These are phyloP conservation scores for Dasysyrphus tricinctus DNA, from an alignment of 2,888 invertebrate genomes.

Conservation along the genomic window DNA sequence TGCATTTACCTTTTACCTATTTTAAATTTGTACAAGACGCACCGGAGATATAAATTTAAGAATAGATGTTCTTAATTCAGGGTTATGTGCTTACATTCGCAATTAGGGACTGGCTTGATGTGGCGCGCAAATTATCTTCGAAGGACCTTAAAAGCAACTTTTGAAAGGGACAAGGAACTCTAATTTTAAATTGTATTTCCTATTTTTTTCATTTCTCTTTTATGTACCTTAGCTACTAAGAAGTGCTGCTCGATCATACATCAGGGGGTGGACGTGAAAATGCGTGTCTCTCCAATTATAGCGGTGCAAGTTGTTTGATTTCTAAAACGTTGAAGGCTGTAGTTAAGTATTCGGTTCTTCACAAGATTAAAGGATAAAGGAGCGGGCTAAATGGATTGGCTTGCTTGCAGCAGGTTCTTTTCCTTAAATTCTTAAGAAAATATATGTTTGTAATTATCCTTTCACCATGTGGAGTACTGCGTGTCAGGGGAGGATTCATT, in stretches of 20 bases:
- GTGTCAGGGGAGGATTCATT: conserved; percentile 61
- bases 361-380: conserved; percentile 52
- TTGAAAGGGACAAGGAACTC: conserved; percentile 40
- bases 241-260: conserved; percentile 19
- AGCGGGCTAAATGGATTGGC: conserved; percentile 31
- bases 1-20: conserved; percentile 39
- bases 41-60: conserved; percentile 21
- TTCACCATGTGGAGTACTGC: conserved; percentile 53
- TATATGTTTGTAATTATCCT: conserved; percentile 62
- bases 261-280: conserved; percentile 52
- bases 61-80: conserved; percentile 49
- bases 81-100: conserved; percentile 49
- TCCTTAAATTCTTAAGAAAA: conserved; percentile 58
- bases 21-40: conserved; percentile 62
- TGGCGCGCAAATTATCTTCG: conserved; percentile 56
- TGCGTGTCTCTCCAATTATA: conserved; percentile 78
- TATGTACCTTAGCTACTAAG: background rate
- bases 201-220: conserved; percentile 33
- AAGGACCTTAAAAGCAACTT: background rate
- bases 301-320: conserved; percentile 80
- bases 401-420: conserved; percentile 55
- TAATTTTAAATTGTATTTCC: conserved; percentile 40
- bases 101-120: conserved; percentile 56
- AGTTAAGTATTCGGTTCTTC: background rate
- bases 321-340: conserved; percentile 70